A percentile compares a stretch with the other conserved stretches of the same genome.
Evolutionary conservation across 2,888 invertebrate genomes (phyloP).

Genomic region (Erebia epiphron): DNA sequence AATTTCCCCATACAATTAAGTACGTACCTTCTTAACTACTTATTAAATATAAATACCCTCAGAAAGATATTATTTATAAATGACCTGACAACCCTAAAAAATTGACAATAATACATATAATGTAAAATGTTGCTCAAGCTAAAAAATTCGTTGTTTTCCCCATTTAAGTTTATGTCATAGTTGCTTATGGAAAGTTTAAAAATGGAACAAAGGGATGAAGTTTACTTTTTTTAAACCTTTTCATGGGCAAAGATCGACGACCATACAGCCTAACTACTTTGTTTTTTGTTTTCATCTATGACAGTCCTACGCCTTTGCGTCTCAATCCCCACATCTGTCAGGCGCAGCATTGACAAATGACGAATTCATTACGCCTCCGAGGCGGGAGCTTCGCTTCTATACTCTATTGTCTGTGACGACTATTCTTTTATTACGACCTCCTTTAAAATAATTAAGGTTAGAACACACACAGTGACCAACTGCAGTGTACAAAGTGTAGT

Average conservation of each 20-base stretch:
- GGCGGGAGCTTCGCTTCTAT: conserved; percentile 47
- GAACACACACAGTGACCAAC: not conserved
- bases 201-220: not conserved
- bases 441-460: conserved; percentile 50
- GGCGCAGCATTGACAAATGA: conserved; percentile 54
- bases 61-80: not conserved
- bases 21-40: too few relatives aligned
- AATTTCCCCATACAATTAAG: not conserved
- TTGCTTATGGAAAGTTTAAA: not conserved
- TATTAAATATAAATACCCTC: too few relatives aligned
- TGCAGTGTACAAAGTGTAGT: not conserved
- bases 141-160: not conserved
- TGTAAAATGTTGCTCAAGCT: not conserved
- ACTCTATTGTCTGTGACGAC: conserved; percentile 50
- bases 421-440: conserved; percentile 55
- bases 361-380: conserved; percentile 54
- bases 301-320: conserved; percentile 10
- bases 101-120: not conserved
- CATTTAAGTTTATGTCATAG: too few relatives aligned
- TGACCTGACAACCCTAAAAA: not conserved
- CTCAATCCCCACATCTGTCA: conserved; percentile 39
- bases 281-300: conserved; percentile 22
- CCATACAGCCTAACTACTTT: conserved; percentile 1
- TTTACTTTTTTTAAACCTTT: not conserved
- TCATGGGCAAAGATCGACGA: not conserved